Evolutionary conservation across 2,888 invertebrate genomes (phyloP).

Genomic region (Rhynchonema sp.): DNA sequence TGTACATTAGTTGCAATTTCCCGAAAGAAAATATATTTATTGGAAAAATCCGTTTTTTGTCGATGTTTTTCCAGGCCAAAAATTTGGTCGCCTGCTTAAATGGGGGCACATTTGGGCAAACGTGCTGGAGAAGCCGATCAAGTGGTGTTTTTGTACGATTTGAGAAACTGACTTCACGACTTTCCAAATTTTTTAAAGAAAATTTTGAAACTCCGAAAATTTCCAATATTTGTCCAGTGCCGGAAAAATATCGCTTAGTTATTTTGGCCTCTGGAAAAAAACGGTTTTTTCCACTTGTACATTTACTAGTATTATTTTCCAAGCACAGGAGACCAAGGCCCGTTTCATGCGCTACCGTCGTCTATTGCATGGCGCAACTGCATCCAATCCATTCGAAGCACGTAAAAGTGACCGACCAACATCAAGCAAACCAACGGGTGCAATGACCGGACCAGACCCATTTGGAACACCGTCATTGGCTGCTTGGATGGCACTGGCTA

Average conservation of each 20-base stretch:
- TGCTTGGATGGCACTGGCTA: not conserved
- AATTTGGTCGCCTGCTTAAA: too few relatives aligned
- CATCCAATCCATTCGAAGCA: not conserved
- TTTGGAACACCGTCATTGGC: not conserved
- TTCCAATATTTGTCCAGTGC: too few relatives aligned
- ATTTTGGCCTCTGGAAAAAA: too few relatives aligned
- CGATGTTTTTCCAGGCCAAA: too few relatives aligned
- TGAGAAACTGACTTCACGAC: not conserved
- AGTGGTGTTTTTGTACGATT: not conserved
- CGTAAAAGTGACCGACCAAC: not conserved
- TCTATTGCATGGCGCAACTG: not conserved
- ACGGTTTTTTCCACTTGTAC: too few relatives aligned
- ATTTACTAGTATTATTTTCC: too few relatives aligned
- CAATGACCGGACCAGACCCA: not conserved
- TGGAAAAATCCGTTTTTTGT: too few relatives aligned
- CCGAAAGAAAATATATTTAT: too few relatives aligned
- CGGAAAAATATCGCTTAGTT: not conserved
- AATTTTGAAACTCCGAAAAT: too few relatives aligned
- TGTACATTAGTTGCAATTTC: too few relatives aligned
- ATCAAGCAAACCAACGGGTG: not conserved
- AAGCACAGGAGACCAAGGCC: not conserved
- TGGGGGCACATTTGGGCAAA: too few relatives aligned
- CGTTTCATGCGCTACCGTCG: not conserved
- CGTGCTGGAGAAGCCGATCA: not conserved
- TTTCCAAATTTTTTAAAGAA: not conserved